A percentile compares a stretch with the other conserved stretches of the same genome.
These are phyloP conservation scores for Conomelus anceps DNA, from an alignment of 2,888 invertebrate genomes.

Conservation along the genomic window DNA sequence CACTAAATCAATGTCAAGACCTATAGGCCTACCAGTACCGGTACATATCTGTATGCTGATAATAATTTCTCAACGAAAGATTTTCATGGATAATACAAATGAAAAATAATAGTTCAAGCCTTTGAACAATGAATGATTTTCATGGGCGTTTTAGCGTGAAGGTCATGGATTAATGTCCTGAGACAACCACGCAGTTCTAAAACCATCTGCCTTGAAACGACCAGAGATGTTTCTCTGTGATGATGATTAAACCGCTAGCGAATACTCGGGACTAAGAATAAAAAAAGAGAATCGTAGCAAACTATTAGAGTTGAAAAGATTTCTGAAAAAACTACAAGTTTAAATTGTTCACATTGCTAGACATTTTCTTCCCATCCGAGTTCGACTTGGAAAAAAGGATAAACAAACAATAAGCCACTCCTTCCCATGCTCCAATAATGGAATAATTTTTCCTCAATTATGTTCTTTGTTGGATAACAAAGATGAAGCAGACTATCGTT, in stretches of 20 bases:
- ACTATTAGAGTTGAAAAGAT: not conserved
- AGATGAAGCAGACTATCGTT: not conserved
- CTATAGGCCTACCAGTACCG: too few species aligned
- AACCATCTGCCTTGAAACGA: not conserved
- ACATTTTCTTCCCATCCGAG: not conserved
- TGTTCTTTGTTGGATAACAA: not conserved
- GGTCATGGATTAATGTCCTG: not conserved
- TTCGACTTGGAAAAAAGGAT: not conserved
- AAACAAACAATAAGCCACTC: not conserved
- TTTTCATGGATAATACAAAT: not conserved
- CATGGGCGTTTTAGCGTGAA: not conserved
- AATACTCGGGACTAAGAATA: not conserved
- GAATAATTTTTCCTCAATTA: not conserved
- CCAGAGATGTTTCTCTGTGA: not conserved
- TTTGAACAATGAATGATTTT: not conserved
- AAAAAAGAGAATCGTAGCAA: too few species aligned
- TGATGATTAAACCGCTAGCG: not conserved
- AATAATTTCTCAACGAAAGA: not conserved
- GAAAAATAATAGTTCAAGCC: not conserved
- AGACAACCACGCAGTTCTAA: not conserved
- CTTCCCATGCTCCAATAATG: not conserved
- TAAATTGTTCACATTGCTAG: not conserved
- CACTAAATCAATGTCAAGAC: too few species aligned
- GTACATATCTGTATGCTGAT: not conserved
- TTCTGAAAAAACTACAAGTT: not conserved